Evolutionary conservation across 2,888 invertebrate species (phyloP), one percentile per base, ranked within the genome.

Genomic region (Cataglyphis cursor): DNA sequence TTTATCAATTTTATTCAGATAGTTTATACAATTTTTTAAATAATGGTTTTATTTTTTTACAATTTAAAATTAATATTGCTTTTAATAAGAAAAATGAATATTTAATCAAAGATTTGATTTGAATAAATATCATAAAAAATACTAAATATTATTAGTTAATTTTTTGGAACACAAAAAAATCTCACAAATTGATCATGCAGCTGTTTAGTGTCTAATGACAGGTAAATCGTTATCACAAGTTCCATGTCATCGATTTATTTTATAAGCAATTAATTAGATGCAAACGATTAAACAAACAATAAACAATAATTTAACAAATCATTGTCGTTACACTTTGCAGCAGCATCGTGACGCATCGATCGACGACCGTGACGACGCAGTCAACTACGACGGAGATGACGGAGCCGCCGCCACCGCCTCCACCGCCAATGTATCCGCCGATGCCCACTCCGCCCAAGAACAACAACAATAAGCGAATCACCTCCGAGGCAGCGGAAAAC

Each of bases 401-500:
- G 76, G 94, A 95, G 62, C 94, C 95, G 44, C 92, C 93, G 3
- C 93, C 93, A 15, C 94, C 95, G 35, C 94, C 93, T 78, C 93
- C 92, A 12, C 93, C 94, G 35, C 93, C 94, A 1, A 94, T 94
- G 89, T 93, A 94, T 4, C 94, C 95, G 72, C 93, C 94, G 18
- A 92, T 94, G n/a, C 93, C 94, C 38, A 93, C 94, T 3, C 94
- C 95, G 24, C 94, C 93, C 75, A 90, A 91, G 82, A 93, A 83
- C 96, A 96, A 84, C 94, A 90, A 93, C 76, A 93, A 93, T 83
- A 93, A 92, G 68, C 94, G 96, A 85, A 96, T 96, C 87, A 96
- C 96, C 83, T 97, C 97, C 15, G 97, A 97, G 91, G 97, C 97
- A 75, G 97, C 97, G 51, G 97, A 97, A 92, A 97, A 97, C 92